phyloP scores from a whole-genome alignment of 23 tunicate genomes.

The Phallusia fumigata region DNA sequence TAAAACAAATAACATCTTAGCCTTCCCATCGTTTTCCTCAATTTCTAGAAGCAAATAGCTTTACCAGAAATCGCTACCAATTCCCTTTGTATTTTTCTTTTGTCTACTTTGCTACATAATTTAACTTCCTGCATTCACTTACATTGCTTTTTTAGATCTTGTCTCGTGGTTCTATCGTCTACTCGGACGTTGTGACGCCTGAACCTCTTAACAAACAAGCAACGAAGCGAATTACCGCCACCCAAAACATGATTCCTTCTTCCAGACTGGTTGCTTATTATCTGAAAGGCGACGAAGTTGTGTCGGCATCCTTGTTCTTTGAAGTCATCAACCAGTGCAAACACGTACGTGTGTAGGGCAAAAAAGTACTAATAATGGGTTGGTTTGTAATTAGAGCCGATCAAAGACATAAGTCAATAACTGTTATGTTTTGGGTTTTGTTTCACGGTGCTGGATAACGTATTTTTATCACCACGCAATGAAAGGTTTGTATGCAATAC shows the following conservation, averaged over 20 bases:
- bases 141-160: constrained; percentile 19
- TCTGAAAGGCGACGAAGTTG: constrained; percentile 11
- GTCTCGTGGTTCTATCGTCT: constrained; percentile 58
- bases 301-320: constrained; percentile 32
- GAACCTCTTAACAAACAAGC: constrained; percentile 3
- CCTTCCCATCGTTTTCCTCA: too few relatives aligned
- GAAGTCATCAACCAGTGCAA: constrained; percentile 52
- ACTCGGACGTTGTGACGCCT: constrained; percentile 28
- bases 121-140: background rate
- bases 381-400: too few relatives aligned
- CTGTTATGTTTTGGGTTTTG: too few relatives aligned
- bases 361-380: too few relatives aligned
- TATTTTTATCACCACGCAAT: too few relatives aligned
- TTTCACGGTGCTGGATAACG: too few relatives aligned
- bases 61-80: too few relatives aligned
- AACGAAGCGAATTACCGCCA: constrained; percentile 1
- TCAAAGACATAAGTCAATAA: too few relatives aligned
- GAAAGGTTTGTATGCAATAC: too few relatives aligned
- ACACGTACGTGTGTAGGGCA: too few relatives aligned
- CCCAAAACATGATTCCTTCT: constrained; percentile 38
- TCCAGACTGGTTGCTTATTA: constrained; percentile 53
- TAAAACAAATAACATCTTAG: background rate
- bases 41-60: too few relatives aligned
- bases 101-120: background rate
- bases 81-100: too few relatives aligned